phyloP scores from a whole-genome alignment of 2,888 invertebrate species.

The Drosophila mimetica region DNA sequence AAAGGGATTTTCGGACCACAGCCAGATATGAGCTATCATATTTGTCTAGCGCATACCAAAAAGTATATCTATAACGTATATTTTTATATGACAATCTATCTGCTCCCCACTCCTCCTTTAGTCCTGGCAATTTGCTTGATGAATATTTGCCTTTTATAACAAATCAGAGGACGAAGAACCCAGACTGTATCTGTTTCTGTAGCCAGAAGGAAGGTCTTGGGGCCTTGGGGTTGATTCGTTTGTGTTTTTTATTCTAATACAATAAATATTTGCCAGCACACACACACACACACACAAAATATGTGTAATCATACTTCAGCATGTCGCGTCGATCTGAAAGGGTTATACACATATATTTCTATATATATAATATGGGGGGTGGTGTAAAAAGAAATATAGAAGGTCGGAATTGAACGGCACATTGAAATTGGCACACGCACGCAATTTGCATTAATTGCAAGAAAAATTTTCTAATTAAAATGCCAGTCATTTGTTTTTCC shows the following conservation, averaged over 20 bases:
- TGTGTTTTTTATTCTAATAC: constrained; percentile 68
- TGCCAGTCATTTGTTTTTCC: constrained; percentile 69
- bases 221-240: constrained; percentile 16
- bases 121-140: constrained; percentile 71
- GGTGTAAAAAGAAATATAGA: background rate
- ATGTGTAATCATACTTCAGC: constrained; percentile 76
- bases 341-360: constrained; percentile 33
- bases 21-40: constrained; percentile 61
- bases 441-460: constrained; percentile 80
- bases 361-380: background rate
- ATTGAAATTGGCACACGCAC: constrained; percentile 80
- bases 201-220: too few species aligned
- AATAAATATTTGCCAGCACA: constrained; percentile 77
- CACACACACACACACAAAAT: too few species aligned
- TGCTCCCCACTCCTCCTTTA: background rate
- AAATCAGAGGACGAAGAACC: constrained; percentile 62
- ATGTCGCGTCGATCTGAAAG: constrained; percentile 54
- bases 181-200: too few species aligned
- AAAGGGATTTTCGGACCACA: constrained; percentile 68
- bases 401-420: constrained; percentile 61
- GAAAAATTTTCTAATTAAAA: constrained; percentile 82
- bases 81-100: constrained; percentile 35
- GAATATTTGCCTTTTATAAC: constrained; percentile 78
- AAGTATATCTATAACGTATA: constrained; percentile 18
- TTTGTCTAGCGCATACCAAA: constrained; percentile 24